Evolutionary conservation across 2,797 vertebrate species (phyloP).

Genomic region (Oreortyx pictus): DNA sequence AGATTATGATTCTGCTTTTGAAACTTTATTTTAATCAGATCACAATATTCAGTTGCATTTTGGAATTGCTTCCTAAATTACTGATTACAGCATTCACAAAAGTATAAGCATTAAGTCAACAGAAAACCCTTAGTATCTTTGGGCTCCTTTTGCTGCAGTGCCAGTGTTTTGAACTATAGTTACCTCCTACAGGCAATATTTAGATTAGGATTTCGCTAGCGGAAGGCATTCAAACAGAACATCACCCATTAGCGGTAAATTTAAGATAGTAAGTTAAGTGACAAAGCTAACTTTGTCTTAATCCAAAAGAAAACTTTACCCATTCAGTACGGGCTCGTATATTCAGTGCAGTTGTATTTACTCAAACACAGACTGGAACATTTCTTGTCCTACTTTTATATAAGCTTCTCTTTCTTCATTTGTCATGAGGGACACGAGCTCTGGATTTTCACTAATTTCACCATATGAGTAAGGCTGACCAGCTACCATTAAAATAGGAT

Average conservation of each 20-base stretch:
- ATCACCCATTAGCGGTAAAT: not conserved
- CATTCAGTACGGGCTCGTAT: not conserved
- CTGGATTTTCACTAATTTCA: conserved; percentile 68
- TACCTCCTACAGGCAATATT: not conserved
- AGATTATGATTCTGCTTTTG: not conserved
- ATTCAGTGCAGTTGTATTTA: conserved; percentile 1
- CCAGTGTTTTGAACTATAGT: not conserved
- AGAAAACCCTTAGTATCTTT: not conserved
- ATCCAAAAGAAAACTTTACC: not conserved
- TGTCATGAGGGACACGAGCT: conserved; percentile 75
- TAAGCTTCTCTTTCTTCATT: conserved; percentile 68
- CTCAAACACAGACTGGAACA: conserved; percentile 73
- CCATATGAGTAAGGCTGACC: conserved; percentile 49
- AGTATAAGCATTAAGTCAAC: not conserved
- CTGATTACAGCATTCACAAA: not conserved
- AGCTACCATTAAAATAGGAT: conserved; percentile 67
- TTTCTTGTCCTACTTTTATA: conserved; percentile 70
- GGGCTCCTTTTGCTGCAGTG: not conserved
- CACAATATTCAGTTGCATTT: not conserved
- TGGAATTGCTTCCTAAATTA: not conserved
- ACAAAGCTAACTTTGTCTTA: not conserved
- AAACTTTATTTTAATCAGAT: conserved; percentile 2
- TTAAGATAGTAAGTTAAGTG: not conserved
- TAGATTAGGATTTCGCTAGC: not conserved
- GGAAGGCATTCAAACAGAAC: not conserved